Evolutionary conservation across 1,140 invertebrate species (phyloP), one percentile per base, ranked within the genome.

Genomic region (Yoshiicerus persimilis): DNA sequence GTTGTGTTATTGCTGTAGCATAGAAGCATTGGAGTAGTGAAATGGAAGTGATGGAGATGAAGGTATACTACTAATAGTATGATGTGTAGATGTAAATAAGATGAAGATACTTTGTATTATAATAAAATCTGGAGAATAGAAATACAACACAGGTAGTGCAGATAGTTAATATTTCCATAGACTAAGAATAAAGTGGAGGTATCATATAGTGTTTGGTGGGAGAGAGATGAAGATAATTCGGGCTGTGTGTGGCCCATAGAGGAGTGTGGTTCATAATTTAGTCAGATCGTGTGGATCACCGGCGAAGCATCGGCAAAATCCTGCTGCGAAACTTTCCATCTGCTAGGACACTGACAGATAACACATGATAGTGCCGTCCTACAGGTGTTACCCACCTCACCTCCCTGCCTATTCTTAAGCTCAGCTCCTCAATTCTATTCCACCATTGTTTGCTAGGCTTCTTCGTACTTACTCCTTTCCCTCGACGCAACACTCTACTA

Each of bases 231-330:
- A 87, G 87, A 89, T 88, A 87, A 89, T 89, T 88, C 85, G 87
- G 89, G 87, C 87, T 90, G 89, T 90, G 89, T 90, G 89, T 90
- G 89, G 89, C 84, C 89, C 84, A 66, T 87, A 64, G 66, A 87
- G 75, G 87, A 84, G 87, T 84, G 75, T 90, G 84, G 41, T 87
- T 90, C 89, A 88, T 90, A 90, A 90, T 87, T 90, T 90, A 90
- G 86, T 84, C 39, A 90, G 87, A 90, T 90, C 89, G 89, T 90
- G 89, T 90, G 89, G 89, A 90, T 90, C 89, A 90, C 89, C 87
- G 80, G 86, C 87, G 89, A 85, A 90, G 89, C 85, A 87, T 89
- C 84, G 87, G 89, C 89, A 89, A 89, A 88, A 87, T 89, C 89
- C 86, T 89, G 89, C 89, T 90, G 89, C 89, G 89, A 90, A 90